Conservation (phyloP, 2,888 invertebrate genomes). For the Tuberolachnus salignus region DNA sequence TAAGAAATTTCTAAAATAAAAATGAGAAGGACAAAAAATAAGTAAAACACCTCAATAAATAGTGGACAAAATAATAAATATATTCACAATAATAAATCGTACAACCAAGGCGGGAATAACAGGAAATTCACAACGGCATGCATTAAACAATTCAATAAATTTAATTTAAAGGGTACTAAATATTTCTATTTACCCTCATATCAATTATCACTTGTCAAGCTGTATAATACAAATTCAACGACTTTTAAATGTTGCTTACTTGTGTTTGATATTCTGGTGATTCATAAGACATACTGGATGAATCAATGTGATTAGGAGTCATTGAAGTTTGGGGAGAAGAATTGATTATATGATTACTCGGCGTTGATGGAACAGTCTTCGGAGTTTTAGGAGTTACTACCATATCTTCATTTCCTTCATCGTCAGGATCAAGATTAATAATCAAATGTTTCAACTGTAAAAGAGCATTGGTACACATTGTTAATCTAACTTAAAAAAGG, state of each 20-base stretch:
- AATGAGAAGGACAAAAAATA: too few species aligned
- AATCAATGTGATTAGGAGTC: slow-evolving; percentile 39
- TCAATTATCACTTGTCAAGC: too few species aligned
- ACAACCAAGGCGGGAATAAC: too few species aligned
- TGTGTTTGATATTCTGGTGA: slow-evolving; percentile 52
- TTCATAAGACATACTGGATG: slow-evolving; percentile 17
- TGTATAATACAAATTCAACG: too few species aligned
- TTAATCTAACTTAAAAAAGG: slow-evolving; percentile 63
- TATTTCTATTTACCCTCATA: too few species aligned
- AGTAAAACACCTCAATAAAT: too few species aligned
- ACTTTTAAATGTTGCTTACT: slow-evolving; percentile 17
- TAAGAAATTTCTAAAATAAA: too few species aligned
- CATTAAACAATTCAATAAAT: too few species aligned
- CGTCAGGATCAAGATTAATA: slow-evolving; percentile 81
- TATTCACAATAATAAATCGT: too few species aligned
- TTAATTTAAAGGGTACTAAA: too few species aligned
- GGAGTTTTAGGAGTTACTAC: slow-evolving; percentile 60
- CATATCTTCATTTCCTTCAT: slow-evolving; percentile 74
- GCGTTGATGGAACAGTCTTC: slow-evolving; percentile 43
- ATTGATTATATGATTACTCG: slow-evolving; percentile 18
- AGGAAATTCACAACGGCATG: too few species aligned
- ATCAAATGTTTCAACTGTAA: slow-evolving; percentile 81
- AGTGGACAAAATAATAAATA: too few species aligned
- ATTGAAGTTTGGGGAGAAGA: slow-evolving; percentile 20
- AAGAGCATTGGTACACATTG: slow-evolving; percentile 61